Evolutionary conservation across 2,113 vertebrate genomes (phyloP).

Genomic region (Peromyscus leucopus): DNA sequence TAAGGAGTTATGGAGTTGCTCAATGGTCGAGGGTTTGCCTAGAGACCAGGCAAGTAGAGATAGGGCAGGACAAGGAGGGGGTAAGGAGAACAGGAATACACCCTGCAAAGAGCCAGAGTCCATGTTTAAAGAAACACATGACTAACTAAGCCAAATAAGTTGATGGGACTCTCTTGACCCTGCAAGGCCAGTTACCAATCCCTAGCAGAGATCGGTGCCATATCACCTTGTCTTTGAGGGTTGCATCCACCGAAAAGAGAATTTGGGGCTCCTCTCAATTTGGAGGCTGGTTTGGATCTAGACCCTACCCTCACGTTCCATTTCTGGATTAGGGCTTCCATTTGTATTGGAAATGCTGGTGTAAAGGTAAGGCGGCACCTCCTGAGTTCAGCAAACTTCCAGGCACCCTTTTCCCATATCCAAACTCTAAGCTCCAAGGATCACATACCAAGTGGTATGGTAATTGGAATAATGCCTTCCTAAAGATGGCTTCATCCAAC

Average conservation of each 20-base stretch:
- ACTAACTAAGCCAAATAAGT: neutral
- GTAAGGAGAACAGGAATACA: neutral
- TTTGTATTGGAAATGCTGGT: rapidly evolving
- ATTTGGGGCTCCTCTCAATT: neutral
- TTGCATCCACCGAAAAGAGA: neutral
- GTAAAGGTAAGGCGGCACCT: rapidly evolving
- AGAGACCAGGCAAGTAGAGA: neutral
- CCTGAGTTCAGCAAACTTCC: neutral
- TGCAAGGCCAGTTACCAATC: neutral
- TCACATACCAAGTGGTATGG: neutral
- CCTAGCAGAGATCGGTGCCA: neutral
- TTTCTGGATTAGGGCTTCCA: neutral
- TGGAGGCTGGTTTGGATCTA: neutral
- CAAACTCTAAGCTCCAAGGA: neutral
- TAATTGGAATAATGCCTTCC: neutral
- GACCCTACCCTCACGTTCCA: neutral
- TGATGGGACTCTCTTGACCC: neutral
- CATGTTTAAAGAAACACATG: neutral
- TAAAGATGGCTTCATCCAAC: neutral
- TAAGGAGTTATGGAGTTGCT: neutral
- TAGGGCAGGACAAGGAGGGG: neutral
- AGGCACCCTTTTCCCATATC: neutral
- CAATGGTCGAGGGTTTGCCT: neutral
- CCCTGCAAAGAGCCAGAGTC: neutral
- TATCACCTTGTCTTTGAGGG: neutral